Conservation (phyloP, 2,797 vertebrate genomes). For the Xenentodon cancila region DNA sequence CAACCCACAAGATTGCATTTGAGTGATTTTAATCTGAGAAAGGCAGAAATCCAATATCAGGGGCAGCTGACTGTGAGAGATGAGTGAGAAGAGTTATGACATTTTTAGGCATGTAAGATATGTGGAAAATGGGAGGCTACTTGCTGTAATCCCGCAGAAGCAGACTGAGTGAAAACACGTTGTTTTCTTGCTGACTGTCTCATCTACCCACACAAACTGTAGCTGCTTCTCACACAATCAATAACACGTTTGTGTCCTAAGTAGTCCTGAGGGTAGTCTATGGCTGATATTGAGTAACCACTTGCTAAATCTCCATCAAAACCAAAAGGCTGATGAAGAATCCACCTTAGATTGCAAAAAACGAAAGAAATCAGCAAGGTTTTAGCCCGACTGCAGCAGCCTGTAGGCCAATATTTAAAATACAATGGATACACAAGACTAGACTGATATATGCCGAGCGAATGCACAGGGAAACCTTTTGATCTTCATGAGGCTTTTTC, state of each 20-base stretch:
- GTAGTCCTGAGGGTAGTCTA: slow-evolving; percentile 22
- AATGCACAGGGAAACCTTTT: slow-evolving; percentile 33
- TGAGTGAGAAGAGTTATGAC: slow-evolving; percentile 46
- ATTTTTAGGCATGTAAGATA: slow-evolving; percentile 52
- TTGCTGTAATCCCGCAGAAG: slow-evolving; percentile 49
- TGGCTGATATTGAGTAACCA: slow-evolving; percentile 32
- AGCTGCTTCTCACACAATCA: slow-evolving; percentile 45
- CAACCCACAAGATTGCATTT: slow-evolving; percentile 68
- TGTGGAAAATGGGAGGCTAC: slow-evolving; percentile 60
- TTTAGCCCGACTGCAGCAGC: slow-evolving; percentile 32
- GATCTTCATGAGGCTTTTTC: slow-evolving; percentile 34
- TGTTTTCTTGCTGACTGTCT: slow-evolving; percentile 57
- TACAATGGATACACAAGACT: slow-evolving; percentile 29
- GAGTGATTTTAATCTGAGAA: slow-evolving; percentile 81
- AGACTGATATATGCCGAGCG: slow-evolving; percentile 32
- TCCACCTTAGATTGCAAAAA: slow-evolving; percentile 42
- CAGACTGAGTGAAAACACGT: slow-evolving; percentile 27
- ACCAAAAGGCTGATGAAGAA: slow-evolving; percentile 20
- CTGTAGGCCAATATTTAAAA: slow-evolving; percentile 42
- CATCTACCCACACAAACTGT: slow-evolving; percentile 25
- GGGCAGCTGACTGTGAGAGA: slow-evolving; percentile 47
- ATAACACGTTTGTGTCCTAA: slow-evolving; percentile 39
- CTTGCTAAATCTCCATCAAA: slow-evolving; percentile 32
- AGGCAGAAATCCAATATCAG: slow-evolving; percentile 78
- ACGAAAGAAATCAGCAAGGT: slow-evolving; percentile 39